These are phyloP conservation scores for Lagocephalus sceleratus DNA, from an alignment of 2,797 vertebrate species.

Conservation along the genomic window DNA sequence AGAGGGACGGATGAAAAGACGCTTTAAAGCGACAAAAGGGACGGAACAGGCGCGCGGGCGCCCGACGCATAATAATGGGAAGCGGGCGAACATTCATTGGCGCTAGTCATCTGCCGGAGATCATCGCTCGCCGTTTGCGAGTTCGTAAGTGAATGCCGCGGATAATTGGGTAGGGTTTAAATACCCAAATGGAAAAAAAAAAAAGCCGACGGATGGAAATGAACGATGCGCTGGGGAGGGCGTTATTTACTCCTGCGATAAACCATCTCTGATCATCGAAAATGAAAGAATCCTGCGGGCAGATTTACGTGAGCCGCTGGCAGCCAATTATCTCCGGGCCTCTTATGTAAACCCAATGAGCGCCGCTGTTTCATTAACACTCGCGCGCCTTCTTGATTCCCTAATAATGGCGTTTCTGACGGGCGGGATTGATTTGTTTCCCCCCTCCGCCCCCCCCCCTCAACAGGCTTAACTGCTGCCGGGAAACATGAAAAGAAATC, in stretches of 20 bases:
- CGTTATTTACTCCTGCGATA: no score
- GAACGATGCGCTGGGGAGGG: neutral
- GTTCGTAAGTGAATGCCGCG: no score
- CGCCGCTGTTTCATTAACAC: slow-evolving; percentile 34
- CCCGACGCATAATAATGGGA: no score
- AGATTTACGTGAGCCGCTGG: slow-evolving; percentile 33
- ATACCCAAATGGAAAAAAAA: neutral
- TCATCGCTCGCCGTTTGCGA: no score
- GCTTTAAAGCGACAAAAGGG: no score
- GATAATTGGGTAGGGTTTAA: no score
- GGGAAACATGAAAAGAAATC: slow-evolving; percentile 34
- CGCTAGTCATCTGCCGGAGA: no score
- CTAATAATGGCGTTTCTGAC: slow-evolving; percentile 24
- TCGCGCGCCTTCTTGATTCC: slow-evolving; percentile 11
- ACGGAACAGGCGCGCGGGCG: no score
- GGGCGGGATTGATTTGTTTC: slow-evolving; percentile 7
- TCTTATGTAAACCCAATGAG: slow-evolving; percentile 31
- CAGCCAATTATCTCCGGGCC: slow-evolving; percentile 35
- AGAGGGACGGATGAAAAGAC: no score
- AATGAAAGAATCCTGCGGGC: slow-evolving; percentile 9
- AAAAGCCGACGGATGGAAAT: neutral
- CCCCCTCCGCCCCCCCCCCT: neutral
- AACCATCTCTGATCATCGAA: slow-evolving; percentile 8
- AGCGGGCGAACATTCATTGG: no score
- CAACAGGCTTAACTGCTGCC: slow-evolving; percentile 27